Conservation (phyloP, 2,113 vertebrate genomes). For the Megalops atlanticus region DNA sequence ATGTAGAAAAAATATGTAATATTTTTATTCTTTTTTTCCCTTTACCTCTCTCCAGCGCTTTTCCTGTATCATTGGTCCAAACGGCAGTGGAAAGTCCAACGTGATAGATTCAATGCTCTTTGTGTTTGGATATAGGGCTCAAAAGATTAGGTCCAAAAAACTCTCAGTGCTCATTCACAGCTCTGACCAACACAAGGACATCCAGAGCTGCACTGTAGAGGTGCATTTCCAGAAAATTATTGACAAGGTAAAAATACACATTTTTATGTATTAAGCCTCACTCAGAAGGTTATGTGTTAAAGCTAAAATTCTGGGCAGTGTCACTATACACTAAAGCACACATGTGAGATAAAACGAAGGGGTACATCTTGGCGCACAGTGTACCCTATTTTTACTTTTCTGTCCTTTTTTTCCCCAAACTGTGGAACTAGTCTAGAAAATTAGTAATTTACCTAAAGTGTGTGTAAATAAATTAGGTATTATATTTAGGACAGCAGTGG, state of each 20-base stretch:
- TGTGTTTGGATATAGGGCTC: slow-evolving; percentile 97
- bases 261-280: neutral
- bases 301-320: neutral
- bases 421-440: neutral
- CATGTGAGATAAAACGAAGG: no score
- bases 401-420: no score
- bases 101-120: slow-evolving; percentile 99
- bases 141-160: slow-evolving; percentile 98
- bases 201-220: slow-evolving; percentile 93
- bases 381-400: neutral
- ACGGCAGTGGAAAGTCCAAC: slow-evolving; percentile 98
- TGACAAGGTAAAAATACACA: slow-evolving; percentile 83
- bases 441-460: neutral
- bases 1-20: neutral
- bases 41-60: slow-evolving; percentile 79
- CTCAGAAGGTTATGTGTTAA: neutral
- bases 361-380: neutral
- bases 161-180: slow-evolving; percentile 94
- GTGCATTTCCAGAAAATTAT: slow-evolving; percentile 98
- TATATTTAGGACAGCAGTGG: neutral
- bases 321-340: neutral
- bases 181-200: slow-evolving; percentile 86
- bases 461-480: neutral
- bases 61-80: slow-evolving; percentile 97
- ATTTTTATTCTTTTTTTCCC: slow-evolving; percentile 28